Conservation (phyloP, 2,888 invertebrate genomes). For the Neoascia interrupta region DNA sequence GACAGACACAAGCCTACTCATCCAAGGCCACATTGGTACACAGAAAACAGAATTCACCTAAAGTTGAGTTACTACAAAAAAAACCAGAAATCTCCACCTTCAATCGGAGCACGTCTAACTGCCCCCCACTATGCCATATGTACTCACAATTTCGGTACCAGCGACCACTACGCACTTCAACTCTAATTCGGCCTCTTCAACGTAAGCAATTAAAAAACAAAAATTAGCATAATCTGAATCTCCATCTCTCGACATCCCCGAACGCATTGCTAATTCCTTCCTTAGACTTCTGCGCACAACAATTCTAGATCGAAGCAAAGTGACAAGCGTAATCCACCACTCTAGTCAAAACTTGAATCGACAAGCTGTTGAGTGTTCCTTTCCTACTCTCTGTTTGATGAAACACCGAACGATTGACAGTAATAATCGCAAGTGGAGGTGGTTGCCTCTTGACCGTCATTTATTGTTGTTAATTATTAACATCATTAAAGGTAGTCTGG, state of each 20-base stretch:
- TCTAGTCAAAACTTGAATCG: conserved; percentile 1
- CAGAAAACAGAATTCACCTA: conserved; percentile 1
- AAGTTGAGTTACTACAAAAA: conserved; percentile 9
- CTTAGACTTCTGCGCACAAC: conserved; percentile 15
- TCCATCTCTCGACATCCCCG: conserved; percentile 25
- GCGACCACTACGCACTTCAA: background rate
- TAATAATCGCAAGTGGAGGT: background rate
- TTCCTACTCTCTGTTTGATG: background rate
- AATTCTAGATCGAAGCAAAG: conserved; percentile 25
- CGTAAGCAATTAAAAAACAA: conserved; percentile 31
- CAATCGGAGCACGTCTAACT: conserved; percentile 22
- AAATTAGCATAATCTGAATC: conserved; percentile 32
- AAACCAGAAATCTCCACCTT: conserved; percentile 15
- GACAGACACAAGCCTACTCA: conserved; percentile 15
- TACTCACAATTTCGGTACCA: background rate
- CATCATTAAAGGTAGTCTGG: background rate
- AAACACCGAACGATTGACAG: background rate
- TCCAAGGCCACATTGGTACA: conserved; percentile 25
- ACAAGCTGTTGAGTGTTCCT: conserved; percentile 19
- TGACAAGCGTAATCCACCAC: conserved; percentile 28
- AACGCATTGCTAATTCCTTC: conserved; percentile 3
- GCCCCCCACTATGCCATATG: conserved; percentile 9
- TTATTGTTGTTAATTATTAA: background rate
- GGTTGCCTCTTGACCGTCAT: background rate
- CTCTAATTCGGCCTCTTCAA: conserved; percentile 2